Evolutionary conservation across 2,888 invertebrate species (phyloP).

Genomic region (Rapana venosa): DNA sequence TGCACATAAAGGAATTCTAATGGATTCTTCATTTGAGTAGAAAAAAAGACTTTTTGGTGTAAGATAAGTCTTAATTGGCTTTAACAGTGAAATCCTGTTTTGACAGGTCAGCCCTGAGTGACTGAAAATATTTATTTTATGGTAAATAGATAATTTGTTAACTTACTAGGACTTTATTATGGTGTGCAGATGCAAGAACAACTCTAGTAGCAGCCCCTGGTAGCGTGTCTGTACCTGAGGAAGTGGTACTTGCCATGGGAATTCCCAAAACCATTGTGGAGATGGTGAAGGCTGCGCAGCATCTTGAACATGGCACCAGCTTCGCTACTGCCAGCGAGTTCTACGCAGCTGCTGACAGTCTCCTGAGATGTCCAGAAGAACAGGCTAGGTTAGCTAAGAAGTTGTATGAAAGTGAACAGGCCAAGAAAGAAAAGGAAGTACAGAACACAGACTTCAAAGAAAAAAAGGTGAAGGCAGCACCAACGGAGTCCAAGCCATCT

Average conservation of each 20-base stretch:
- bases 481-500: background rate
- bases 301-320: slow-evolving; percentile 1
- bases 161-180: no score
- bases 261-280: background rate
- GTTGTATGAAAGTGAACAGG: background rate
- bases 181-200: no score
- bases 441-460: background rate
- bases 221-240: background rate
- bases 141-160: no score
- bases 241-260: background rate
- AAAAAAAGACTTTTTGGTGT: no score
- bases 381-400: background rate
- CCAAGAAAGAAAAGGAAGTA: background rate
- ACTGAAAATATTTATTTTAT: no score
- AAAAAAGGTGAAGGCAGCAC: background rate
- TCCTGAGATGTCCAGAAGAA: background rate
- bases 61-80: no score
- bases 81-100: no score
- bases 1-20: no score
- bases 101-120: no score
- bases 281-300: background rate
- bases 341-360: background rate
- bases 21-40: no score
- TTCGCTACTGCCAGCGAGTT: background rate
- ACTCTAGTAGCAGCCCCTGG: no score